Conservation (phyloP, 2,113 vertebrate species). For the Mus musculus region GRCm39 chr8:103132501-103133000, state of each 20-base stretch:
- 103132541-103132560: background rate
- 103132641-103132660: background rate
- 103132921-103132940: background rate
- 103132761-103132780: background rate
- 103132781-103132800: background rate
- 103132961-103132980: background rate
- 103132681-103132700: background rate
- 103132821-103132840: background rate
- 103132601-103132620: background rate
- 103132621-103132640: background rate
- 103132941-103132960: background rate
- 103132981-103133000: background rate
- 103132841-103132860: too few relatives aligned
- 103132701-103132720: background rate
- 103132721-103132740: background rate
- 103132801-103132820: background rate
- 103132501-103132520: background rate
- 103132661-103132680: background rate
- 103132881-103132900: background rate
- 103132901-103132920: background rate
- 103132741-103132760: constrained; percentile 7
- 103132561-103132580: background rate
- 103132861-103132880: background rate
- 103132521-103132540: background rate
- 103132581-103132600: background rate